Evolutionary conservation across 35 echinoderm and acorn worm species (phyloP).

Genomic region (Holothuria glaberrima): DNA sequence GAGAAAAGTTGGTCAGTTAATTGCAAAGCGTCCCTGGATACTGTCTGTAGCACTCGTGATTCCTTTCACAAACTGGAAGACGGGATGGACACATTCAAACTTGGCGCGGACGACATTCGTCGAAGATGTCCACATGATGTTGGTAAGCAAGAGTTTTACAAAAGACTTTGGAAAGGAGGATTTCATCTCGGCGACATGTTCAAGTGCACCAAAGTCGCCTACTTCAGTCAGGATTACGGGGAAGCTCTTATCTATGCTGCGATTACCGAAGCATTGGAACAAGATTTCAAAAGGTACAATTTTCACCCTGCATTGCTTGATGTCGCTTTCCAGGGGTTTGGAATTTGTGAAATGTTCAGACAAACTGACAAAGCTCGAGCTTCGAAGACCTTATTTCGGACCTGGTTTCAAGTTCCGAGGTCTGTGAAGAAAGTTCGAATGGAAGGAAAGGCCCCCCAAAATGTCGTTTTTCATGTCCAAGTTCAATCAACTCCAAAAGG

Average conservation of each 20-base stretch:
- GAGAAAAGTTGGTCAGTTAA: constrained; percentile 79
- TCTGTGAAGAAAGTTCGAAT: constrained; percentile 76
- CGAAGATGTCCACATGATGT: constrained; percentile 83
- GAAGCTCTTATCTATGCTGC: constrained; percentile 88
- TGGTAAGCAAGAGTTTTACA: constrained; percentile 88
- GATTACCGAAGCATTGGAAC: constrained; percentile 74
- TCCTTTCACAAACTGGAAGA: constrained; percentile 83
- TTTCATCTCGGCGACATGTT: constrained; percentile 93
- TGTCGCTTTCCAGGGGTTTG: constrained; percentile 90
- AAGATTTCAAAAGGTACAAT: constrained; percentile 80
- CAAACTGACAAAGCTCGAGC: constrained; percentile 78
- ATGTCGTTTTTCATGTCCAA: constrained; percentile 78
- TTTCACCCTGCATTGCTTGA: constrained; percentile 96
- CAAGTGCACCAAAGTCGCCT: constrained; percentile 76
- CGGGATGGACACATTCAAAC: constrained; percentile 64
- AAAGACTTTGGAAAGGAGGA: constrained; percentile 79
- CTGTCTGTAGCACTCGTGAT: constrained; percentile 56
- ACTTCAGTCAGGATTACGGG: constrained; percentile 90
- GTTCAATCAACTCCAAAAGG: constrained; percentile 62
- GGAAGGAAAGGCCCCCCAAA: constrained; percentile 77
- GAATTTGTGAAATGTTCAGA: constrained; percentile 85
- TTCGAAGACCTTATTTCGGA: constrained; percentile 66
- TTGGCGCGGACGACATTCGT: constrained; percentile 91
- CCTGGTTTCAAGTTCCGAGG: constrained; percentile 89
- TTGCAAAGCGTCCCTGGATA: constrained; percentile 81